These are phyloP conservation scores for Chloropsis hardwickii DNA, from an alignment of 2,113 vertebrate species.

Conservation along the genomic window DNA sequence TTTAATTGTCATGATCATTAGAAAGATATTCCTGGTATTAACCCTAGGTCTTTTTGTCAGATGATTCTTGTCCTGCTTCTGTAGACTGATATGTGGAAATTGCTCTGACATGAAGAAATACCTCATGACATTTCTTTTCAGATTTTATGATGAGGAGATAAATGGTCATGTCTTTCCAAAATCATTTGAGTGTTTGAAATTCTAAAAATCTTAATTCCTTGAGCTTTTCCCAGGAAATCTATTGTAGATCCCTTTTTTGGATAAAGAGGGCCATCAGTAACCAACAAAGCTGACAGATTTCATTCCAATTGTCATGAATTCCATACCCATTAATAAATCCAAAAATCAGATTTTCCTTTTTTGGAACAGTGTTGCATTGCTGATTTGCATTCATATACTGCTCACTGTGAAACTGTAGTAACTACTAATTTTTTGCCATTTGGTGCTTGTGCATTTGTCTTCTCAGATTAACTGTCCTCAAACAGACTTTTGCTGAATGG, in stretches of 20 bases:
- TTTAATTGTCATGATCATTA: not conserved
- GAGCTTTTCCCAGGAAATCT: not conserved
- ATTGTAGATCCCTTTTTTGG: not conserved
- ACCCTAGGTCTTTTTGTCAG: not conserved
- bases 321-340: not conserved
- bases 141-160: not conserved
- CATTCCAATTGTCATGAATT: not conserved
- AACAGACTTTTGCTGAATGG: not conserved
- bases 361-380: not conserved
- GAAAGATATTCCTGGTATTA: not conserved
- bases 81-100: not conserved
- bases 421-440: not conserved
- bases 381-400: not conserved
- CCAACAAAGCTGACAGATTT: not conserved
- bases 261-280: not conserved
- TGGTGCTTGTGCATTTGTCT: not conserved
- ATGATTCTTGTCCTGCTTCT: not conserved
- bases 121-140: not conserved
- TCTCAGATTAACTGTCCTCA: not conserved
- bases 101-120: not conserved
- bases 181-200: not conserved
- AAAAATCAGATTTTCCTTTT: not conserved
- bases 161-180: not conserved
- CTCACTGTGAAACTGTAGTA: not conserved
- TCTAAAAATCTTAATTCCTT: not conserved